These are phyloP conservation scores for Lagocephalus sceleratus DNA, from an alignment of 2,797 vertebrate species.

Conservation along the genomic window DNA sequence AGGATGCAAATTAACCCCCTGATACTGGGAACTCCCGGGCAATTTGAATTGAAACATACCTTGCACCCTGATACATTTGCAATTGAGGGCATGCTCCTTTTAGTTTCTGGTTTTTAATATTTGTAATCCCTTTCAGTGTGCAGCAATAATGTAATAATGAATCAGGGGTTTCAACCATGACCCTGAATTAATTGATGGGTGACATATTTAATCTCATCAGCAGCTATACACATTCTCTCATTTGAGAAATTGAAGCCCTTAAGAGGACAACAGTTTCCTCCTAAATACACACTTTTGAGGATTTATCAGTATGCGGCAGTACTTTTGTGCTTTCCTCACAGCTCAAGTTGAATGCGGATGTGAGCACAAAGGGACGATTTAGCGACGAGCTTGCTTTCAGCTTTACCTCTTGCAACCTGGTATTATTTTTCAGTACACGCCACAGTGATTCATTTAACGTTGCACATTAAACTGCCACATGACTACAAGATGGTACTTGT, in stretches of 20 bases:
- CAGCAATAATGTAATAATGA: too few relatives aligned
- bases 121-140: slow-evolving; percentile 6
- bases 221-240: slow-evolving; percentile 35
- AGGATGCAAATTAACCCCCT: slow-evolving; percentile 44
- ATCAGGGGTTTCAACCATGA: slow-evolving; percentile 8
- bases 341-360: slow-evolving; percentile 33
- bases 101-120: slow-evolving; percentile 16
- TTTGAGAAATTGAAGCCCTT: slow-evolving; percentile 37
- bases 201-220: too few relatives aligned
- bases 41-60: slow-evolving; percentile 34
- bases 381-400: slow-evolving; percentile 25
- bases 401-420: slow-evolving; percentile 25
- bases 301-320: slow-evolving; percentile 63
- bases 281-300: slow-evolving; percentile 51
- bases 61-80: slow-evolving; percentile 30
- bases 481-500: not conserved
- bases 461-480: too few relatives aligned
- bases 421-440: slow-evolving; percentile 23
- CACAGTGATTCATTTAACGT: too few relatives aligned
- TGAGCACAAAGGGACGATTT: slow-evolving; percentile 29
- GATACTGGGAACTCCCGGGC: slow-evolving; percentile 22
- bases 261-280: slow-evolving; percentile 37
- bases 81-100: slow-evolving; percentile 29
- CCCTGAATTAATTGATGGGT: too few relatives aligned
- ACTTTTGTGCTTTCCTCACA: slow-evolving; percentile 30